phyloP scores from a whole-genome alignment of 2,888 invertebrate genomes.

The Drosophila formosana region DNA sequence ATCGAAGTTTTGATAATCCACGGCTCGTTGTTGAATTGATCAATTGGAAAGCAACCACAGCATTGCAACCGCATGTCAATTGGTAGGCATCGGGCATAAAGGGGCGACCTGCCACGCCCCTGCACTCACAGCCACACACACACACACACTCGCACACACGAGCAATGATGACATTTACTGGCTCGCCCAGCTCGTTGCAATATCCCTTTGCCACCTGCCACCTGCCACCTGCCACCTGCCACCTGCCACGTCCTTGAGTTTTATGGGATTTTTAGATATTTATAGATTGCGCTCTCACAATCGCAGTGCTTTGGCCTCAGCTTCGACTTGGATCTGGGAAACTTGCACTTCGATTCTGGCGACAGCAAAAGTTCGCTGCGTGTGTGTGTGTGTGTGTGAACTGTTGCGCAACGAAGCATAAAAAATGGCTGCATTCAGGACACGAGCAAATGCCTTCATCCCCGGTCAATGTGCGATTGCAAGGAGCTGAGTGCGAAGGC shows the following conservation, averaged over 20 bases:
- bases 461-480: conserved; percentile 24
- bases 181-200: conserved; percentile 42
- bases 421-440: conserved; percentile 68
- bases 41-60: conserved; percentile 63
- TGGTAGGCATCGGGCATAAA: conserved; percentile 43
- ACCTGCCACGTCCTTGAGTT: conserved; percentile 63
- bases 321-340: not conserved
- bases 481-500: conserved; percentile 28
- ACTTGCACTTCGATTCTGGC: conserved; percentile 13
- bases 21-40: conserved; percentile 63
- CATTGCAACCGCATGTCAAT: conserved; percentile 61
- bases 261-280: conserved; percentile 77
- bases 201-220: conserved; percentile 14
- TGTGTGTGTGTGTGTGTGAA: conserved; percentile 30
- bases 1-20: conserved; percentile 58
- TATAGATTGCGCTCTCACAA: conserved; percentile 71
- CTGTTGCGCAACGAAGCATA: conserved; percentile 65
- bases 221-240: conserved; percentile 28
- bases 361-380: conserved; percentile 20
- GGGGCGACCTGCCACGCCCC: not conserved
- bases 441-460: conserved; percentile 36
- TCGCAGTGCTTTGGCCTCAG: conserved; percentile 36
- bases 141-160: conserved; percentile 17
- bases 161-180: conserved; percentile 67
- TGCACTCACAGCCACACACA: not conserved